Evolutionary conservation across 1,140 invertebrate genomes (phyloP).

Genomic region (Manduca sexta): DNA sequence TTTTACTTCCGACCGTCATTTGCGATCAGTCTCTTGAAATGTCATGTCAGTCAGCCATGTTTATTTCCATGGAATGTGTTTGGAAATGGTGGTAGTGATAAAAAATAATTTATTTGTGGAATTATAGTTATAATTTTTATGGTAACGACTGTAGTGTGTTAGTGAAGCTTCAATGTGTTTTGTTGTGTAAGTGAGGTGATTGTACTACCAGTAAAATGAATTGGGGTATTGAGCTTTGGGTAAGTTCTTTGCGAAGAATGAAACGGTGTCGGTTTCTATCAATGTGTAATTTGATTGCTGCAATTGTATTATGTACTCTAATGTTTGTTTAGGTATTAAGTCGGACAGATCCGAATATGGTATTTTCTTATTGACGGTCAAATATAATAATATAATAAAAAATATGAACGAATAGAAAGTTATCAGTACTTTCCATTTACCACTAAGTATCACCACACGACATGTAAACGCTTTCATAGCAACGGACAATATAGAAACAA

Average conservation of each 20-base stretch:
- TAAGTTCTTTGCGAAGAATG: slow-evolving; percentile 28
- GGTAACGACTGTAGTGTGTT: slow-evolving; percentile 36
- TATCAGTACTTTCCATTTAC: too few relatives aligned
- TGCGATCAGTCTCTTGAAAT: slow-evolving; percentile 29
- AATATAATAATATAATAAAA: too few relatives aligned
- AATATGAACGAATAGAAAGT: too few relatives aligned
- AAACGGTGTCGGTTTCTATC: slow-evolving; percentile 1
- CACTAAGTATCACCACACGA: too few relatives aligned
- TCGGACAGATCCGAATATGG: too few relatives aligned
- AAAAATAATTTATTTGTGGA: slow-evolving; percentile 51
- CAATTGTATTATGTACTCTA: neutral
- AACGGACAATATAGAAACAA: too few relatives aligned
- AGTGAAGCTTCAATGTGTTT: slow-evolving; percentile 67
- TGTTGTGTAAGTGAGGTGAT: slow-evolving; percentile 62
- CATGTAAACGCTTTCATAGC: too few relatives aligned
- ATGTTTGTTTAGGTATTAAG: too few relatives aligned
- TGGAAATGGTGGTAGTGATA: slow-evolving; percentile 64
- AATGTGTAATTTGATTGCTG: neutral
- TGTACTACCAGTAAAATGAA: slow-evolving; percentile 61
- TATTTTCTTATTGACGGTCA: too few relatives aligned
- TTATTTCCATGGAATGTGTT: slow-evolving; percentile 56
- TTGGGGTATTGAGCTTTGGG: slow-evolving; percentile 71
- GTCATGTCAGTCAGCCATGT: slow-evolving; percentile 65
- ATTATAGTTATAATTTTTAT: slow-evolving; percentile 39
- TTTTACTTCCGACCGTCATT: slow-evolving; percentile 25